Conservation (phyloP, 2,888 invertebrate species). For the Tachina lurida region DNA sequence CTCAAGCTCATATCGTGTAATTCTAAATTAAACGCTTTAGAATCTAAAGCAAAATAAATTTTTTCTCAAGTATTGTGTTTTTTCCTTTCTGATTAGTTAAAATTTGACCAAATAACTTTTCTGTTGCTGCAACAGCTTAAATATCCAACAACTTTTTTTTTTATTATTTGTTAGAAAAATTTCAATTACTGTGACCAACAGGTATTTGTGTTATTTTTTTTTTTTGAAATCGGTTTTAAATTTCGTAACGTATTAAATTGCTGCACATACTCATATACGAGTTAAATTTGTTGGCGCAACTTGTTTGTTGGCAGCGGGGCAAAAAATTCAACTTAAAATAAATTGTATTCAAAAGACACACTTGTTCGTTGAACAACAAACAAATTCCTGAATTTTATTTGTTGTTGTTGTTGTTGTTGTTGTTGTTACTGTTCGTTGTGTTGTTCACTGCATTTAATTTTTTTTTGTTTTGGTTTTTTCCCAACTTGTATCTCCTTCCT, state of each 20-base stretch:
- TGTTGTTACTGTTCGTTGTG: constrained; percentile 27
- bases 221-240: constrained; percentile 46
- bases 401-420: constrained; percentile 25
- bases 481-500: constrained; percentile 47
- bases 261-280: constrained; percentile 5
- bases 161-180: neutral
- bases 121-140: constrained; percentile 9
- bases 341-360: constrained; percentile 61
- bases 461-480: constrained; percentile 22
- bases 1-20: no score
- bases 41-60: neutral
- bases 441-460: constrained; percentile 39
- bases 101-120: constrained; percentile 8
- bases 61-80: neutral
- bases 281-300: constrained; percentile 41
- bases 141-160: neutral
- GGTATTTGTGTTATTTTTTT: neutral
- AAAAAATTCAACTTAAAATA: constrained; percentile 31
- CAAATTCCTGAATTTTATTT: constrained; percentile 48
- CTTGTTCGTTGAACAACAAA: constrained; percentile 55
- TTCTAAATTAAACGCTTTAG: neutral
- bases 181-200: constrained; percentile 28
- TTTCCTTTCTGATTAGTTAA: neutral
- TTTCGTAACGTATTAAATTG: constrained; percentile 58
- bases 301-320: constrained; percentile 27